phyloP scores from a whole-genome alignment of 2,888 invertebrate species.

The Drosophila buzzatii region DNA sequence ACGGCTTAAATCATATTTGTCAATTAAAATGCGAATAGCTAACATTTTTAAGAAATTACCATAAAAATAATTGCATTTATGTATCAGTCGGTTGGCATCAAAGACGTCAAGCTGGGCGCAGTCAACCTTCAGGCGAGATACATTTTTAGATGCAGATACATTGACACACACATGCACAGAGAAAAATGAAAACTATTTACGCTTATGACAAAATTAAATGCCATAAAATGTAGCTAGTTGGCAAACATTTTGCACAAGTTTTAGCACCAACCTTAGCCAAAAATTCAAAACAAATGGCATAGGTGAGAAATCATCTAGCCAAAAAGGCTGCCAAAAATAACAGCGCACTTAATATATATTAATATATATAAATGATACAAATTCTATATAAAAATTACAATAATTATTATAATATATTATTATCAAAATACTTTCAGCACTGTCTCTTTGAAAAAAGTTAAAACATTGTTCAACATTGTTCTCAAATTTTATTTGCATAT shows the following conservation, averaged over 20 bases:
- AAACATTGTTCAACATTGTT: too few species aligned
- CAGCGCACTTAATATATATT: conserved; percentile 21
- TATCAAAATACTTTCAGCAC: background rate
- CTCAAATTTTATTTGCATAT: too few species aligned
- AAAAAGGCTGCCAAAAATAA: conserved; percentile 37
- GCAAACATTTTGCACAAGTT: conserved; percentile 69
- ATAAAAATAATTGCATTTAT: conserved; percentile 69
- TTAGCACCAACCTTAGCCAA: conserved; percentile 57
- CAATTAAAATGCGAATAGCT: conserved; percentile 51
- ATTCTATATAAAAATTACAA: background rate
- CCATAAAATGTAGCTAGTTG: conserved; percentile 70
- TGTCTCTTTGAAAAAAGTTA: background rate
- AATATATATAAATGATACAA: background rate
- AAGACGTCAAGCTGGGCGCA: conserved; percentile 58
- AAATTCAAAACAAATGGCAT: conserved; percentile 47
- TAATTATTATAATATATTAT: background rate
- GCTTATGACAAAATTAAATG: conserved; percentile 76
- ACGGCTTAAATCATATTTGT: conserved; percentile 43
- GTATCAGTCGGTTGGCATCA: conserved; percentile 68
- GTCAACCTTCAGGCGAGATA: conserved; percentile 59
- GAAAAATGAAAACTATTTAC: conserved; percentile 53
- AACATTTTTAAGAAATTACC: conserved; percentile 48
- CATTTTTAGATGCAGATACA: conserved; percentile 51
- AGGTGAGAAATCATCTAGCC: conserved; percentile 67
- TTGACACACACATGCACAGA: conserved; percentile 1